Base-by-base conservation (phyloP, 2,888 invertebrate species). In the Syrista parreyssii region DNA sequence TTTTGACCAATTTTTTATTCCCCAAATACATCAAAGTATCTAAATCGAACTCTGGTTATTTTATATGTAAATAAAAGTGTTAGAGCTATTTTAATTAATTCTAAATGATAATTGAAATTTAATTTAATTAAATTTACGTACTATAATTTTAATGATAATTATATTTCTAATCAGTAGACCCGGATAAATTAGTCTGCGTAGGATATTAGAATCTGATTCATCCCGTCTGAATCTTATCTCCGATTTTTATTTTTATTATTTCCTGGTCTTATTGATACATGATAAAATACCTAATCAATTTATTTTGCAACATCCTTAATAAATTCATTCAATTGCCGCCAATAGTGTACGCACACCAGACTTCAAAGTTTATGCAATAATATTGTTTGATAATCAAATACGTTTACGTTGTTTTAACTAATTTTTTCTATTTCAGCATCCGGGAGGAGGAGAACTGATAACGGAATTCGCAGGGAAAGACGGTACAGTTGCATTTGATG, bases 401-500 rank as follows among this genome's bases (percentile, higher is more conserved):
- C 2, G 55, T 23, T 55, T 55, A 23, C 23, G 9, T 55, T 23
- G 23, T 23, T 23, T 55, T 55, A 2, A 55, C n/a, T 6, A 31
- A 11, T 31, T 71, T 71, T 31, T 71, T 23, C 1, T 23, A 78
- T 88, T 88, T 33, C 90, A 95, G 95, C 96, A 96, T 91, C 96
- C 96, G 0, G 96, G 95, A 0, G 96, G 96, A 0, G 87, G 88
- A 0, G 95, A 95, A 34, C 81, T 94, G 23, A 92, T 96, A 68
- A 84, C 91, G 31, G 96, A 95, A 83, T 94, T 93, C 76, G 95
- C 94, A 0, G 96, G 96, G 11, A 93, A 92, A 84, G 95, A 96
- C 88, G 93, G 93, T 4, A 95, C 95, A 0, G 93, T 92, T 81
- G 94, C 92, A 0, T 96, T 95, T 89, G 93, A 95, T 36, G 93